These are phyloP conservation scores for Drosophila borborema DNA, from an alignment of 2,888 invertebrate genomes.

Conservation along the genomic window DNA sequence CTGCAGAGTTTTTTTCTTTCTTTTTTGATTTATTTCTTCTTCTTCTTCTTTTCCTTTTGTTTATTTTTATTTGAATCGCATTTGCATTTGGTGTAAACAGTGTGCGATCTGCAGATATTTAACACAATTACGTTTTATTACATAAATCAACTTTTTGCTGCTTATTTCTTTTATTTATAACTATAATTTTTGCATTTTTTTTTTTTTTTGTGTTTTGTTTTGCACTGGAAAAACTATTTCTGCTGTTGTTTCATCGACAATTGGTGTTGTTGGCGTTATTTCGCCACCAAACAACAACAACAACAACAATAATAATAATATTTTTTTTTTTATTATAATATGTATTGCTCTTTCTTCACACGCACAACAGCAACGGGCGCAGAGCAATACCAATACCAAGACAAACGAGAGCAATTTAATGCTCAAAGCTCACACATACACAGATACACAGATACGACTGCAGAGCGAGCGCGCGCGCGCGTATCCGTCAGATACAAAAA, in stretches of 20 bases:
- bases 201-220: slow-evolving; percentile 11
- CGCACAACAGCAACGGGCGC: slow-evolving; percentile 50
- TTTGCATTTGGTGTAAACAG: slow-evolving; percentile 54
- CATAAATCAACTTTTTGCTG: slow-evolving; percentile 44
- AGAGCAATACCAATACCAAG: slow-evolving; percentile 18
- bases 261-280: slow-evolving; percentile 64
- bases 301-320: not conserved
- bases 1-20: slow-evolving; percentile 6
- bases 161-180: slow-evolving; percentile 7
- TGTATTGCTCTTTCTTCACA: slow-evolving; percentile 79
- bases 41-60: slow-evolving; percentile 11
- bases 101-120: slow-evolving; percentile 26
- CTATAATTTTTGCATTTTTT: not conserved
- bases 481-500: slow-evolving; percentile 69
- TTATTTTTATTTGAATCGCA: slow-evolving; percentile 48
- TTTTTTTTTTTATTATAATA: slow-evolving; percentile 43
- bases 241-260: slow-evolving; percentile 56
- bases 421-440: slow-evolving; percentile 29
- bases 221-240: slow-evolving; percentile 74
- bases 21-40: not conserved
- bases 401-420: slow-evolving; percentile 18
- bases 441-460: not conserved
- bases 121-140: slow-evolving; percentile 66
- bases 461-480: slow-evolving; percentile 49
- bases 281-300: slow-evolving; percentile 55